Evolutionary conservation across 2,797 vertebrate species (phyloP).

Genomic region (Zalophus californianus): DNA sequence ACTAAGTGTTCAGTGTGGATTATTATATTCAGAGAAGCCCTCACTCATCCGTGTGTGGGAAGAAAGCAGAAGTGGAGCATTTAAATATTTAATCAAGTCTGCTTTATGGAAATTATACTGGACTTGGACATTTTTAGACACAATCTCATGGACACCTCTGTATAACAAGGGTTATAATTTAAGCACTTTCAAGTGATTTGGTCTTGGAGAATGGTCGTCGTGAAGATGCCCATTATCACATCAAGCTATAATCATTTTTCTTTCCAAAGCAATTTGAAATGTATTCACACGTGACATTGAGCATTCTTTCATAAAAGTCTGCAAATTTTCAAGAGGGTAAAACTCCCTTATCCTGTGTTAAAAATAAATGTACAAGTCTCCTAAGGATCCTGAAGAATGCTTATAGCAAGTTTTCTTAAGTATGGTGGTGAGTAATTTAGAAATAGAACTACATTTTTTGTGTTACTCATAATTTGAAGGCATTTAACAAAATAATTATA

Average conservation of each 20-base stretch:
- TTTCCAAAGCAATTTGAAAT: not conserved
- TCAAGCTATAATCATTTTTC: not conserved
- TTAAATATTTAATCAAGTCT: not conserved
- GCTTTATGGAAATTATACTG: not conserved
- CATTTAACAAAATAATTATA: constrained; percentile 36
- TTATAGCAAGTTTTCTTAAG: constrained; percentile 36
- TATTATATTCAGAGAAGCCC: constrained; percentile 12
- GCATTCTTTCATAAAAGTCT: not conserved
- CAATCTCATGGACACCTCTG: not conserved
- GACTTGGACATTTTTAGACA: not conserved
- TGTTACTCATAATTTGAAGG: constrained; percentile 29
- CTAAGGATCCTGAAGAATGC: constrained; percentile 37
- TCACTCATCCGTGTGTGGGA: not conserved
- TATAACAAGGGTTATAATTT: not conserved
- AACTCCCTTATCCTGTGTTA: constrained; percentile 3
- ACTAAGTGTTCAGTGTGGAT: not conserved
- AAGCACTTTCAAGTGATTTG: not conserved
- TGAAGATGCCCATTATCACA: not conserved
- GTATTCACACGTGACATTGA: not conserved
- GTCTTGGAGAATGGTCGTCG: not conserved
- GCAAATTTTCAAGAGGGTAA: not conserved
- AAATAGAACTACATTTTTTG: constrained; percentile 48
- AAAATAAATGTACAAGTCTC: not conserved
- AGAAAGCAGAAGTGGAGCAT: not conserved
- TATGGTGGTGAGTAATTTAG: not conserved